Evolutionary conservation across 2,797 vertebrate species (phyloP).

Genomic region (Phrynocephalus guinanensis): DNA sequence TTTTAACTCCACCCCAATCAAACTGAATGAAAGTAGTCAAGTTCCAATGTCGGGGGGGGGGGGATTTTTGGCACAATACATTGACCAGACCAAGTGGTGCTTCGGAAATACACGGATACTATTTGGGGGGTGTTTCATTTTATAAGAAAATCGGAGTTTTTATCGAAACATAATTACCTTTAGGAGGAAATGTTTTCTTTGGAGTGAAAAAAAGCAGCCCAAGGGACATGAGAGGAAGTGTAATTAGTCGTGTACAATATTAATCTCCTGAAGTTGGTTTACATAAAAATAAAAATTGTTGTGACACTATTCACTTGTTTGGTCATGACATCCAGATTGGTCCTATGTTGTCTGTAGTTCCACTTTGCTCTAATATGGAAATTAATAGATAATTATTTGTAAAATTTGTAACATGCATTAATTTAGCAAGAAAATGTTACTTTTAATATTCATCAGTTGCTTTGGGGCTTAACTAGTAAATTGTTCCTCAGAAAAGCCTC

Average conservation of each 20-base stretch:
- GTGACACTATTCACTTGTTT: too few relatives aligned
- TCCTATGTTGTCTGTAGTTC: not conserved
- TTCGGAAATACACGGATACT: not conserved
- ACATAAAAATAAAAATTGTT: not conserved
- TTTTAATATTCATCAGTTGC: not conserved
- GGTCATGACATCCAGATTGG: not conserved
- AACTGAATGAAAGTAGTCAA: too few relatives aligned
- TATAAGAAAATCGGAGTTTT: not conserved
- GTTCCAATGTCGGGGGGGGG: too few relatives aligned
- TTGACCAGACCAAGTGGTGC: not conserved
- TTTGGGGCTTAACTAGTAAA: not conserved
- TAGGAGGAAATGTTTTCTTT: not conserved
- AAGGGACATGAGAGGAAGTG: not conserved
- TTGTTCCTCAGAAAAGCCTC: not conserved
- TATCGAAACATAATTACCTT: too few relatives aligned
- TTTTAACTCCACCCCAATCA: too few relatives aligned
- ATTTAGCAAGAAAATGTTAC: not conserved
- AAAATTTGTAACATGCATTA: not conserved
- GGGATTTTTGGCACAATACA: too few relatives aligned
- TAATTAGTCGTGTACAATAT: too few relatives aligned
- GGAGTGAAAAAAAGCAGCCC: not conserved
- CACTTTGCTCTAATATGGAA: not conserved
- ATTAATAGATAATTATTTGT: not conserved
- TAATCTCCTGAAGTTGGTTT: not conserved
- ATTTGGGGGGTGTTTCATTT: not conserved